Base-by-base conservation (phyloP, 92 coral and sea anemone genomes). In the Actinernus sp. region DNA sequence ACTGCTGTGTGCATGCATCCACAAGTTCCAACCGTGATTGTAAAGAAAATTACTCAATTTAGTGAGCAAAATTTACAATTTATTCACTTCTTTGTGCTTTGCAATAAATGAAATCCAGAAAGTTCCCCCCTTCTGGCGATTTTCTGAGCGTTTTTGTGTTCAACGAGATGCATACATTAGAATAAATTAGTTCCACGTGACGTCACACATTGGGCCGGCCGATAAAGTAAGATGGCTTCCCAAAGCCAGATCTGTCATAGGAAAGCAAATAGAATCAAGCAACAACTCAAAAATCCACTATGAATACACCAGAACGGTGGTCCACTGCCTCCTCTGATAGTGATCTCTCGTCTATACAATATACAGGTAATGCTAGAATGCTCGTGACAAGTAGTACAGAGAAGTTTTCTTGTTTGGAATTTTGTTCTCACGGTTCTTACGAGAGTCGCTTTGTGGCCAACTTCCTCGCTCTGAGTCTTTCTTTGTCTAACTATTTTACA, bases 291-390 rank as follows among this genome's bases (percentile, higher is more conserved):
- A 78, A 55, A 52, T 73, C 45, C 61, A 71, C 63, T 52, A 95
- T 95, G 99, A 95, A 89, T 67, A 84, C 84, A 47, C 89, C 99
- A 55, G 99, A 95, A 71, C 83, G 99, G 72, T 95, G 99, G 99
- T 95, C 99, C 40, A 95, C 97, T 49, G 97, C 99, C 78, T 95
- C 99, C 41, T 95, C 99, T 65, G 99, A 95, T 66, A 95, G 99
- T 56, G 99, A 95, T 39, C 79, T 95, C 48, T 95, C 99, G 12
- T 95, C 97, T 59, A 65, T 91, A 45, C 81, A 85, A 39, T 71
- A 75, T 53, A 65, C 93, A 91, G 99, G 99, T 95, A 87, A 55
- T 14, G 19, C 5, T 17, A 4, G 19, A 8, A 9, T 8, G 52
- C 10, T 45, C 21, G 6, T 34, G 6, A 23, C 19, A 9, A 9